A percentile compares a stretch with the other conserved stretches of the same genome.
Conservation (phyloP, 2,797 vertebrate genomes). For the Eidolon dupreanum region DNA sequence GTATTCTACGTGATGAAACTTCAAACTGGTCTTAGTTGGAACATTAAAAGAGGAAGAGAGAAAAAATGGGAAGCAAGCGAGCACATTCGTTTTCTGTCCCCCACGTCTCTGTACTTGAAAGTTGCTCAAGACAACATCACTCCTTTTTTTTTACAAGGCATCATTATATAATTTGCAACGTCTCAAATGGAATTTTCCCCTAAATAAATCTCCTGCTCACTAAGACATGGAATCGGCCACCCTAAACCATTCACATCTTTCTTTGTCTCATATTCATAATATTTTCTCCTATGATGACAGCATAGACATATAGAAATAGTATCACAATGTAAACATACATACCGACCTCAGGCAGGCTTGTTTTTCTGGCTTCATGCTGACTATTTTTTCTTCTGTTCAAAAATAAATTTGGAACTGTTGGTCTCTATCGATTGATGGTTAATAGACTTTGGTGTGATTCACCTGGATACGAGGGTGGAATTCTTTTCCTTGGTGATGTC, state of each 20-base stretch:
- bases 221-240: too few species aligned
- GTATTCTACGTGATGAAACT: background rate
- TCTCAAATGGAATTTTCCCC: background rate
- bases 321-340: background rate
- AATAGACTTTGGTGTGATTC: background rate
- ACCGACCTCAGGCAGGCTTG: background rate
- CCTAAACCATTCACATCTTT: background rate
- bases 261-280: background rate
- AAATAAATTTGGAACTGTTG: background rate
- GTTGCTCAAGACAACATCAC: background rate
- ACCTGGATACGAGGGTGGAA: background rate
- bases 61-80: background rate
- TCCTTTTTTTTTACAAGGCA: too few species aligned
- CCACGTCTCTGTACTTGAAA: background rate
- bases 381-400: background rate
- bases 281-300: background rate
- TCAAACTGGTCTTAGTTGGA: background rate
- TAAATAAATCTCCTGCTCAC: background rate
- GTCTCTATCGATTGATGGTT: background rate
- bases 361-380: background rate
- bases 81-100: accelerated
- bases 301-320: background rate
- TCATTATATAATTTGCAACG: background rate
- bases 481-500: background rate
- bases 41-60: background rate